These are phyloP conservation scores for Melipona bicolor DNA, from an alignment of 2,888 invertebrate species.

Conservation along the genomic window DNA sequence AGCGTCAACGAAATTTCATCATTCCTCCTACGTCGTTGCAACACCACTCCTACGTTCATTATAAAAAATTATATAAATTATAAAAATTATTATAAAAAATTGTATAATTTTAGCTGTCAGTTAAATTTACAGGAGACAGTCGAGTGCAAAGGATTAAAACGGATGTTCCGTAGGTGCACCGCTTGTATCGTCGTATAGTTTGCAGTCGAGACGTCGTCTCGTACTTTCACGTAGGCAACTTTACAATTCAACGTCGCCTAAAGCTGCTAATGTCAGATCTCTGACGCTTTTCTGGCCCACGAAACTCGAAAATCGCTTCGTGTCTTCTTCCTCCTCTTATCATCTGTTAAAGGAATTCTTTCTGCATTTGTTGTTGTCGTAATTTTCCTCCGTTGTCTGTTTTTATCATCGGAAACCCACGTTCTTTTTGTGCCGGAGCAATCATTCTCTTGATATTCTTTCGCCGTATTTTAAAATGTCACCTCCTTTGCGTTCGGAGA, in stretches of 20 bases:
- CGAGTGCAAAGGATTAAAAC: neutral
- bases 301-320: neutral
- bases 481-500: neutral
- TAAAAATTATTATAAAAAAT: too few species aligned
- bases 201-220: neutral
- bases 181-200: slow-evolving; percentile 2
- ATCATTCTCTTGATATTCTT: neutral
- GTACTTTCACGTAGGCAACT: neutral
- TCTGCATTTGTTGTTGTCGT: neutral
- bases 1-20: too few species aligned
- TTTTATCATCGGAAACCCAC: neutral
- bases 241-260: neutral
- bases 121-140: too few species aligned
- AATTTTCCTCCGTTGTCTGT: neutral
- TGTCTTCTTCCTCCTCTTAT: too few species aligned
- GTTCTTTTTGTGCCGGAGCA: neutral
- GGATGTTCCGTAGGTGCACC: neutral
- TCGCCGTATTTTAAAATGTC: neutral
- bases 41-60: too few species aligned
- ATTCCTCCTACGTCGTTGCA: too few species aligned
- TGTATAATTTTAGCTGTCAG: too few species aligned
- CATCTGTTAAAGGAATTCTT: neutral
- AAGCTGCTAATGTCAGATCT: neutral
- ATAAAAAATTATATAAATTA: too few species aligned
- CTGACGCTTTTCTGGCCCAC: neutral